Evolutionary conservation across 2,797 vertebrate species (phyloP), one percentile per base, ranked within the genome.

Genomic region (Geotrypetes seraphini): DNA sequence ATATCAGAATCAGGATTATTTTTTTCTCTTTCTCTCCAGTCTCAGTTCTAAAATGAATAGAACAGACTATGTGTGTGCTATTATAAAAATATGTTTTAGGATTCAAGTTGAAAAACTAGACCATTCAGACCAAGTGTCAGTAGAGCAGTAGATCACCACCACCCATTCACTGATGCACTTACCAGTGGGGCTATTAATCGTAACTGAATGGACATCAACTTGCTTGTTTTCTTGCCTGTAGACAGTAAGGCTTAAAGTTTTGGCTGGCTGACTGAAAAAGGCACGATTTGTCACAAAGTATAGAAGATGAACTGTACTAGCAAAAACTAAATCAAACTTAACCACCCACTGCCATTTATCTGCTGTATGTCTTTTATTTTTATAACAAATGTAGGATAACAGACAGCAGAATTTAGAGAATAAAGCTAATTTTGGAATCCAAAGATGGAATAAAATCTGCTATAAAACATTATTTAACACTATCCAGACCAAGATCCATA

Each of bases 91-190:
- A 67, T 52, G 57, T 33, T 6, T 10, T 2, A 16, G 40, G 37
- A 19, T 25, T 19, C 2, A 5, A 16, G 12, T n/a, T 20, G 21
- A 13, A 27, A 27, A 1, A 21, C 51, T 19, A 9, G 33, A 19
- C 35, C 1, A 0, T 18, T 51, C 8, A 0, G 18, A 30, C 31
- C 12, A 0, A 1, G 39, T 17, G 7, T 42, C 36, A n/a, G 44
- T 13, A 0, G 14, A 28, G 42, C 47, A 3, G 57, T 63, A 69
- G 35, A 66, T 69, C 61, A 72, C n/a, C 17, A 3, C 48, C 57
- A 45, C 42, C 39, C 52, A 7, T 16, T 44, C 23, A 8, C 35
- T 5, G 17, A 32, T 31, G 50, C 49, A 49, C 37, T 53, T 10
- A 14, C 37, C 26, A 2, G 22, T 3, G 0, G 11, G 31, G 35